phyloP scores from a whole-genome alignment of 2,888 invertebrate genomes.

The Temnothorax unifasciatus region DNA sequence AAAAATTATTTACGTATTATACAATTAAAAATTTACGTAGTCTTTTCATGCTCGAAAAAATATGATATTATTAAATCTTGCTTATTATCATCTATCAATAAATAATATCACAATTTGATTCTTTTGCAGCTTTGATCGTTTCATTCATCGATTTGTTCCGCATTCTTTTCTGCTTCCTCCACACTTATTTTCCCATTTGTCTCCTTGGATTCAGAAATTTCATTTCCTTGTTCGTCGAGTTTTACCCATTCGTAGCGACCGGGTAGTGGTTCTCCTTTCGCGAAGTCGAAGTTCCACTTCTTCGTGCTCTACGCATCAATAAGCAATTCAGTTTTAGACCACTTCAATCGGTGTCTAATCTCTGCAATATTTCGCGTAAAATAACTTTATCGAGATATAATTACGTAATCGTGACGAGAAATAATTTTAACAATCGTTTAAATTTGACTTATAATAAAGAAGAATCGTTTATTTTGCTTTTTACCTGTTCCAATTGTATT shows the following conservation, averaged over 20 bases:
- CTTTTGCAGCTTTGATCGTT: background rate
- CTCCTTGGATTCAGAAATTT: conserved; percentile 37
- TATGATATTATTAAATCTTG: background rate
- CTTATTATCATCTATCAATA: background rate
- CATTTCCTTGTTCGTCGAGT: conserved; percentile 73
- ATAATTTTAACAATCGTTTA: background rate
- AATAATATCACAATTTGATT: conserved; percentile 30
- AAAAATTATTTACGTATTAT: background rate
- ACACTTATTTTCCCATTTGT: background rate
- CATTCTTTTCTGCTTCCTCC: background rate
- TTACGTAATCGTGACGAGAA: background rate
- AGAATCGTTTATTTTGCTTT: conserved; percentile 13
- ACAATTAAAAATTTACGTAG: background rate
- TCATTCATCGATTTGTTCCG: background rate
- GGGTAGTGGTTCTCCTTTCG: conserved; percentile 86
- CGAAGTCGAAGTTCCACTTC: conserved; percentile 89
- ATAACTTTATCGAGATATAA: conserved; percentile 19
- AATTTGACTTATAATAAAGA: background rate
- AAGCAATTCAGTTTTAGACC: conserved; percentile 6
- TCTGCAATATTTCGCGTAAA: background rate
- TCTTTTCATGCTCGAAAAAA: background rate
- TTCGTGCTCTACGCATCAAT: conserved; percentile 79
- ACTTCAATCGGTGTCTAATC: background rate
- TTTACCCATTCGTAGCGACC: conserved; percentile 87
- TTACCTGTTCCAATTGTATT: conserved; percentile 76